These are phyloP conservation scores for Caenorhabditis wallacei DNA, from an alignment of 2,888 invertebrate species.

Conservation along the genomic window DNA sequence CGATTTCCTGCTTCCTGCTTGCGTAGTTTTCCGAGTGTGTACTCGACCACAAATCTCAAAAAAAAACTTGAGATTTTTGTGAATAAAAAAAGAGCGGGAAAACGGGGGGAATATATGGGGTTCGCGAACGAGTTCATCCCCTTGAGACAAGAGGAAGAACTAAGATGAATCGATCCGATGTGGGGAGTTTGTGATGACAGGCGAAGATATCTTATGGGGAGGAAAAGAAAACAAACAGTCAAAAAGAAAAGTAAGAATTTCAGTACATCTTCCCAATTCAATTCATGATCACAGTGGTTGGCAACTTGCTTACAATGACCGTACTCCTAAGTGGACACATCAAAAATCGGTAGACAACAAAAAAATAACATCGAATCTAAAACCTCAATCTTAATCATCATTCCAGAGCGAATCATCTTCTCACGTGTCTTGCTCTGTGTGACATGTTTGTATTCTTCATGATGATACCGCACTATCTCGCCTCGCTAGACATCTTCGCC, in stretches of 20 bases:
- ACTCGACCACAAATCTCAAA: constrained; percentile 22
- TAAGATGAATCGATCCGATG: constrained; percentile 41
- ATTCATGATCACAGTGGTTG: constrained; percentile 78
- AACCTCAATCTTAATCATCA: not conserved
- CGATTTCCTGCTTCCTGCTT: constrained; percentile 55
- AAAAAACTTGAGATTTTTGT: constrained; percentile 28
- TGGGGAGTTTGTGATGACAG: constrained; percentile 50
- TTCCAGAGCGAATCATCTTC: constrained; percentile 73
- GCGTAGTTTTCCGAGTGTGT: constrained; percentile 27
- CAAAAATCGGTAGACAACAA: constrained; percentile 68
- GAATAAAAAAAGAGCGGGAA: not conserved
- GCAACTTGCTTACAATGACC: constrained; percentile 79
- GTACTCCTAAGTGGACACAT: constrained; percentile 76
- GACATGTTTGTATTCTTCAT: constrained; percentile 76
- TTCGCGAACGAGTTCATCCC: constrained; percentile 5
- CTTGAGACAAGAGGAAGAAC: constrained; percentile 16
- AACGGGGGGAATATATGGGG: not conserved
- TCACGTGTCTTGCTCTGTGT: constrained; percentile 74
- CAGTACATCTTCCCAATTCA: constrained; percentile 80
- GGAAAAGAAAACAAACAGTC: not conserved
- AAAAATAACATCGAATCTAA: too few relatives aligned
- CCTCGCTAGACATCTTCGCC: constrained; percentile 67
- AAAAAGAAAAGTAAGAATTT: not conserved
- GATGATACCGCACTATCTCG: constrained; percentile 71
- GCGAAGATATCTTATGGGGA: not conserved